Evolutionary conservation across 2,113 vertebrate genomes (phyloP).

Genomic region (Pseudois nayaur): DNA sequence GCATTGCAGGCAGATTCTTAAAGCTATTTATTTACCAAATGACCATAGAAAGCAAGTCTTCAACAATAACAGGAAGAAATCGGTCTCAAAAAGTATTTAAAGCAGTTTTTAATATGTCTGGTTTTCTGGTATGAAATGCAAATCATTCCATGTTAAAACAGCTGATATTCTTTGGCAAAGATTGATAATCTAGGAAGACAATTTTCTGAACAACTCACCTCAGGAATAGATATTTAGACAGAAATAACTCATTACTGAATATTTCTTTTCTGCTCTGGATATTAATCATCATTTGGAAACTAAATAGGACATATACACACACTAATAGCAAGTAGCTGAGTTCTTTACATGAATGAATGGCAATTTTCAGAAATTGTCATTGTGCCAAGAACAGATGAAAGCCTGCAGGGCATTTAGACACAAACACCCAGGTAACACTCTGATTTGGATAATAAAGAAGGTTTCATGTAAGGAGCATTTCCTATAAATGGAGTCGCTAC

Average conservation of each 20-base stretch:
- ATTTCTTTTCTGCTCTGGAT: neutral
- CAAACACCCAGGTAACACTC: neutral
- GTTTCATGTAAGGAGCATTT: neutral
- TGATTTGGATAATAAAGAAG: neutral
- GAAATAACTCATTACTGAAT: neutral
- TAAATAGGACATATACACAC: neutral
- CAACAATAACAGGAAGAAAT: neutral
- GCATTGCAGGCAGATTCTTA: neutral
- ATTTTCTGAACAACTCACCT: neutral
- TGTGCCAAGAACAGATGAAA: neutral
- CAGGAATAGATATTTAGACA: neutral
- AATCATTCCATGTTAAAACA: neutral
- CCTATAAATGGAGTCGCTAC: neutral
- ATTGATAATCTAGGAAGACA: neutral
- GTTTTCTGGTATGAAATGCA: neutral
- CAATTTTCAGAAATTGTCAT: neutral
- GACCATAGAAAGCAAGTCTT: neutral
- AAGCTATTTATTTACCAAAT: neutral
- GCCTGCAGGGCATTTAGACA: neutral
- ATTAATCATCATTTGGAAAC: neutral
- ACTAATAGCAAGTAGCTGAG: neutral
- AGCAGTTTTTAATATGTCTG: neutral
- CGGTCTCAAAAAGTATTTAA: neutral
- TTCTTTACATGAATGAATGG: neutral
- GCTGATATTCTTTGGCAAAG: neutral